Evolutionary conservation across 2,797 vertebrate genomes (phyloP).

Genomic region (Vespertilio murinus): DNA sequence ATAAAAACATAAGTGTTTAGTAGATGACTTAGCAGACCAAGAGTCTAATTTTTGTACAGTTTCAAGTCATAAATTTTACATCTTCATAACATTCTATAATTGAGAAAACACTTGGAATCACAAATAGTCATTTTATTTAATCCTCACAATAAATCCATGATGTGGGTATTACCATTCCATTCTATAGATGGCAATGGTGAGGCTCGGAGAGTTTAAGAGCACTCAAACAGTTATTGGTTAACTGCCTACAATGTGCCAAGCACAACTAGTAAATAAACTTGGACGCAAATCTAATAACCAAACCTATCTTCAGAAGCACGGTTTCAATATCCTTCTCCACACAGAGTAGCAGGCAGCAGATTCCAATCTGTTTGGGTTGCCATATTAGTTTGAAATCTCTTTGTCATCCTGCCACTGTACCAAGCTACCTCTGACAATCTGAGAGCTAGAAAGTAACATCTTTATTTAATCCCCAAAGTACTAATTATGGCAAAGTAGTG

Average conservation of each 20-base stretch:
- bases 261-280: neutral
- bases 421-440: neutral
- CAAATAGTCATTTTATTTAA: neutral
- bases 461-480: neutral
- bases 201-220: neutral
- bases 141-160: neutral
- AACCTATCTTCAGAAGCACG: neutral
- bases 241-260: neutral
- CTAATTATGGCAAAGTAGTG: neutral
- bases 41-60: neutral
- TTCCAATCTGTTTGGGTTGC: neutral
- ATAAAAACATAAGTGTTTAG: neutral
- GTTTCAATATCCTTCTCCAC: neutral
- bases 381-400: neutral
- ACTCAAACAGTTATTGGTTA: neutral
- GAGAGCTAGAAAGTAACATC: neutral
- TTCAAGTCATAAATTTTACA: neutral
- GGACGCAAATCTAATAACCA: neutral
- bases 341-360: neutral
- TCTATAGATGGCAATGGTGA: constrained; percentile 10
- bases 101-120: neutral
- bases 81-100: neutral
- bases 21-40: neutral
- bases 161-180: neutral
- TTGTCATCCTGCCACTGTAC: neutral